These are phyloP conservation scores for Cairina moschata DNA, from an alignment of 2,113 vertebrate genomes.

Conservation along the genomic window DNA sequence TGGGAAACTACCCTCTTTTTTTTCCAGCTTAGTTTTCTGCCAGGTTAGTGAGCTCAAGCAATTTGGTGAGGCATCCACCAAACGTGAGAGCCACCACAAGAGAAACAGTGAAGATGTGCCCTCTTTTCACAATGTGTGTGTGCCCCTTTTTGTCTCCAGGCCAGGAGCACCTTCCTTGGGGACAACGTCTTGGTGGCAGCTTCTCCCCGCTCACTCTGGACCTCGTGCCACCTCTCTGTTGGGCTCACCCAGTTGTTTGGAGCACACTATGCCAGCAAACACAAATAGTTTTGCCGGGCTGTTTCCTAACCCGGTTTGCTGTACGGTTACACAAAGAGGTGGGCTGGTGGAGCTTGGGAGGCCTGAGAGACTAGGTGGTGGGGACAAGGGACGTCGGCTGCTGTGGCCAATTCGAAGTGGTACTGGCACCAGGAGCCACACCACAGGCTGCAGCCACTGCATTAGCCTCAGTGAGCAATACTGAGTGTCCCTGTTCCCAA, in stretches of 20 bases:
- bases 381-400: not conserved
- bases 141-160: not conserved
- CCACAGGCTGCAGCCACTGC: not conserved
- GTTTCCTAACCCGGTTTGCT: not conserved
- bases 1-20: not conserved
- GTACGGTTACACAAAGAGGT: not conserved
- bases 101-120: not conserved
- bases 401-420: not conserved
- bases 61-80: not conserved
- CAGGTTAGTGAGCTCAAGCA: not conserved
- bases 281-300: rapidly evolving
- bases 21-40: not conserved
- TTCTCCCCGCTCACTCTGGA: rapidly evolving
- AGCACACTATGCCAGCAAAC: rapidly evolving
- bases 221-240: not conserved
- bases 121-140: not conserved
- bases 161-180: not conserved
- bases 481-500: not conserved
- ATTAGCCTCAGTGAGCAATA: not conserved
- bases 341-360: not conserved
- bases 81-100: not conserved
- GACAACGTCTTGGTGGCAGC: not conserved
- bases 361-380: not conserved
- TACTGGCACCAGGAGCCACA: not conserved
- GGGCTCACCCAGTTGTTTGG: not conserved